Percentiles rank a stretch among this genome's conserved stretches.
Evolutionary conservation across 2,888 invertebrate species (phyloP).

Genomic region (Baccha elongata): DNA sequence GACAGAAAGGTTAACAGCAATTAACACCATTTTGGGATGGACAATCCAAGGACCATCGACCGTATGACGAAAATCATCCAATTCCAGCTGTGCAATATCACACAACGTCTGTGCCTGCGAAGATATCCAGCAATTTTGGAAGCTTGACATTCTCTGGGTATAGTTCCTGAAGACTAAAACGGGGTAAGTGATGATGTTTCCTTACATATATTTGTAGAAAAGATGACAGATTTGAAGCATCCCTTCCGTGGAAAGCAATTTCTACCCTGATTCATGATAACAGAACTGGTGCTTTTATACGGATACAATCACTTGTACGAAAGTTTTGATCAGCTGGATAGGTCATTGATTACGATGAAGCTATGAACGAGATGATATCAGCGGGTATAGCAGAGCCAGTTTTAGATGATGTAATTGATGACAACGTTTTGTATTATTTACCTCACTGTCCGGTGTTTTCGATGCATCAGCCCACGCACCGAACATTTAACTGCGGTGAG

Average conservation of each 20-base stretch:
- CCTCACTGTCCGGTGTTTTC: slow-evolving; percentile 35
- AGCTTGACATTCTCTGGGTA: slow-evolving; percentile 45
- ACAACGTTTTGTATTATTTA: too few species aligned
- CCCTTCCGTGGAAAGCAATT: slow-evolving; percentile 36
- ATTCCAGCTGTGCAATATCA: background rate
- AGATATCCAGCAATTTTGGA: slow-evolving; percentile 37
- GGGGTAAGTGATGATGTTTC: background rate
- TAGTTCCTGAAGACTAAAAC: slow-evolving; percentile 1
- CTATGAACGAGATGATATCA: too few species aligned
- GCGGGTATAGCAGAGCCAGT: background rate
- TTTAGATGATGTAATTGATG: background rate
- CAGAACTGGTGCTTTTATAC: slow-evolving; percentile 35
- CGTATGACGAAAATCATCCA: background rate
- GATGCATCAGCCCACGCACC: slow-evolving; percentile 3
- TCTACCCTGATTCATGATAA: too few species aligned
- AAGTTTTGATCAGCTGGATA: background rate
- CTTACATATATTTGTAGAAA: slow-evolving; percentile 15
- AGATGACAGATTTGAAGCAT: slow-evolving; percentile 30
- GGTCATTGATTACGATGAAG: background rate
- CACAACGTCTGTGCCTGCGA: background rate
- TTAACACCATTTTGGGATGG: slow-evolving; percentile 44
- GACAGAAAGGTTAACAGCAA: slow-evolving; percentile 25
- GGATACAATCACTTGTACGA: slow-evolving; percentile 34
- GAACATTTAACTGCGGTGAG: slow-evolving; percentile 32
- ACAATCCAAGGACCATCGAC: slow-evolving; percentile 24